Evolutionary conservation across 2,888 invertebrate species (phyloP).

Genomic region (Metalampra italica): DNA sequence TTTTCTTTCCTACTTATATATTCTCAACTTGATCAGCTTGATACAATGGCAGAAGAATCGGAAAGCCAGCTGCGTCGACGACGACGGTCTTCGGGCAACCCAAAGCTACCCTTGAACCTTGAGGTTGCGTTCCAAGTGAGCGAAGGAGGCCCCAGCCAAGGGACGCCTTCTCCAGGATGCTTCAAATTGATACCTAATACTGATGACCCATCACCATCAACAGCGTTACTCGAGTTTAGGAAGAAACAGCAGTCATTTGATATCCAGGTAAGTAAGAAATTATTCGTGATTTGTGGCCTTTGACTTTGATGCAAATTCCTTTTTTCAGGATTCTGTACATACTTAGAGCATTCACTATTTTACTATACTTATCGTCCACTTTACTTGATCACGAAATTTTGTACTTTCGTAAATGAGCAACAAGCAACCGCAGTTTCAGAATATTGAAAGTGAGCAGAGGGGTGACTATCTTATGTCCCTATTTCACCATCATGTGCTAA

Average conservation of each 20-base stretch:
- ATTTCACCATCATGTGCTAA: too few species aligned
- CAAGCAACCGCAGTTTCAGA: too few species aligned
- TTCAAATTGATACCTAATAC: conserved; percentile 44
- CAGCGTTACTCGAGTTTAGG: conserved; percentile 60
- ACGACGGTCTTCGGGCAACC: conserved; percentile 53
- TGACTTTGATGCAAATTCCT: too few species aligned
- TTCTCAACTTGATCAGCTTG: not conserved
- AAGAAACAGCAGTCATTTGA: conserved; percentile 74
- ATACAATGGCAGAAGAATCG: conserved; percentile 50
- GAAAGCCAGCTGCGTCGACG: conserved; percentile 60
- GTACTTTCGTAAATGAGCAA: too few species aligned
- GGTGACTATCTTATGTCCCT: too few species aligned
- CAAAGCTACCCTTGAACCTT: conserved; percentile 53
- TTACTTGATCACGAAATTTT: too few species aligned
- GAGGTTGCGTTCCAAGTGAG: conserved; percentile 56
- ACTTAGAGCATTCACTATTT: too few species aligned
- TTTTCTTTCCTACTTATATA: not conserved
- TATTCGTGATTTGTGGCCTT: not conserved
- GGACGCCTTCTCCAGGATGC: conserved; percentile 63
- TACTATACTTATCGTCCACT: too few species aligned
- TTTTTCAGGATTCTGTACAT: too few species aligned
- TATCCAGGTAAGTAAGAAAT: conserved; percentile 48
- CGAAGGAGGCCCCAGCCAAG: conserved; percentile 55
- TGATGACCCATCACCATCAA: conserved; percentile 35
- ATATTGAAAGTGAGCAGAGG: too few species aligned